A percentile compares a stretch with the other conserved stretches of the same genome.
Evolutionary conservation across 2,888 invertebrate species (phyloP).

Genomic region (Lysandra coridon): DNA sequence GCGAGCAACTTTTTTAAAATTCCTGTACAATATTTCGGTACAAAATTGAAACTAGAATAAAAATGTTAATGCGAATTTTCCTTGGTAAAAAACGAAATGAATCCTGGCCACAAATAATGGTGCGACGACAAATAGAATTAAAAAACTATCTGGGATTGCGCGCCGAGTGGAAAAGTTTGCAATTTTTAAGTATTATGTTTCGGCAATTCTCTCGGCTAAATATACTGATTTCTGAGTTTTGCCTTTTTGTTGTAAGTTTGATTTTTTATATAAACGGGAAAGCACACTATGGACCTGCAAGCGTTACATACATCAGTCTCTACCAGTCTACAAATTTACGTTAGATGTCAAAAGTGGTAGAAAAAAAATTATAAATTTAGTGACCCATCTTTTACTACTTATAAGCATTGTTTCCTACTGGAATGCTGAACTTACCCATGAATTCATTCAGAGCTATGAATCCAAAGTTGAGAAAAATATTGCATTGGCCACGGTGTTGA

Average conservation of each 20-base stretch:
- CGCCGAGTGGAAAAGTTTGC: conserved; percentile 11
- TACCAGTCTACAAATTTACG: too few species aligned
- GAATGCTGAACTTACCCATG: too few species aligned
- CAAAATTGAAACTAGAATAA: conserved; percentile 28
- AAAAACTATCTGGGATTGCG: conserved; percentile 23
- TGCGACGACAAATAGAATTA: conserved; percentile 29
- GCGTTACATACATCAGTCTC: too few species aligned
- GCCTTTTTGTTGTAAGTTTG: neutral
- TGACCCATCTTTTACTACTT: too few species aligned
- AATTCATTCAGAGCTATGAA: too few species aligned
- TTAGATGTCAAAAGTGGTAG: too few species aligned
- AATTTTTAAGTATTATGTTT: conserved; percentile 23
- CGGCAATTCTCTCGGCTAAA: neutral
- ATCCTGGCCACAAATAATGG: conserved; percentile 33
- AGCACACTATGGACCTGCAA: too few species aligned
- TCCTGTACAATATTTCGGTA: conserved; percentile 25
- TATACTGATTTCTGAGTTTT: neutral
- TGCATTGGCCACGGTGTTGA: too few species aligned
- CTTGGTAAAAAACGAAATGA: conserved; percentile 29
- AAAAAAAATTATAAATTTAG: too few species aligned
- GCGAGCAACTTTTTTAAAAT: conserved; percentile 3
- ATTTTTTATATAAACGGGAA: too few species aligned
- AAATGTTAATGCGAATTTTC: conserved; percentile 33
- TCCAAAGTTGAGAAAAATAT: too few species aligned
- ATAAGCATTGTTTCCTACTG: too few species aligned